Conservation (phyloP, 2,113 vertebrate genomes). For the Tragulus kanchil region DNA sequence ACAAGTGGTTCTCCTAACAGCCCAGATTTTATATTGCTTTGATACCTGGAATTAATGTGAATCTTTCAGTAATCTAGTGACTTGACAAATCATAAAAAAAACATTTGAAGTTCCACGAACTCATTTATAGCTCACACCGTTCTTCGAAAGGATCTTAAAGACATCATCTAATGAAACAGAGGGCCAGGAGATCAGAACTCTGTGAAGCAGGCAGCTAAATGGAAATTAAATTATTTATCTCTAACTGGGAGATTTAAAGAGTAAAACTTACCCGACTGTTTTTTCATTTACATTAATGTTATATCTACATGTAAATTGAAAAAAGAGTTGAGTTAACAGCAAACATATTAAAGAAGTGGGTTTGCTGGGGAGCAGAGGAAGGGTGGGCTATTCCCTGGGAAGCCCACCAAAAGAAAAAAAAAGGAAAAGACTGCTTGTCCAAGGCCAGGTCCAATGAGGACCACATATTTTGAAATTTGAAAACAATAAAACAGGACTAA, state of each 20-base stretch:
- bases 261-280: background rate
- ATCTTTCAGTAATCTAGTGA: slow-evolving; percentile 60
- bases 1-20: slow-evolving; percentile 13
- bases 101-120: slow-evolving; percentile 9
- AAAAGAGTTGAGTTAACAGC: background rate
- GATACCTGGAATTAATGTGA: slow-evolving; percentile 65
- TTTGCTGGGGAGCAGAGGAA: background rate
- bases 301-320: background rate
- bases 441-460: background rate
- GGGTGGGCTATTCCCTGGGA: background rate
- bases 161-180: background rate
- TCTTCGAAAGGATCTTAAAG: slow-evolving; percentile 22
- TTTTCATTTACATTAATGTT: background rate
- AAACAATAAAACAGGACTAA: background rate
- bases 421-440: background rate
- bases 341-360: background rate
- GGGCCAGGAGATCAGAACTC: slow-evolving; percentile 19
- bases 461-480: background rate
- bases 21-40: slow-evolving; percentile 52
- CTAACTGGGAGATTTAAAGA: background rate
- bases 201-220: background rate
- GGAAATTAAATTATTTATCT: slow-evolving; percentile 40
- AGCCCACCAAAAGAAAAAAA: background rate
- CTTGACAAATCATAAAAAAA: slow-evolving; percentile 24
- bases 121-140: slow-evolving; percentile 21